A percentile compares a stretch with the other conserved stretches of the same genome.
Evolutionary conservation across 2,113 vertebrate genomes (phyloP).

Genomic region (Brachypteracias leptosomus): DNA sequence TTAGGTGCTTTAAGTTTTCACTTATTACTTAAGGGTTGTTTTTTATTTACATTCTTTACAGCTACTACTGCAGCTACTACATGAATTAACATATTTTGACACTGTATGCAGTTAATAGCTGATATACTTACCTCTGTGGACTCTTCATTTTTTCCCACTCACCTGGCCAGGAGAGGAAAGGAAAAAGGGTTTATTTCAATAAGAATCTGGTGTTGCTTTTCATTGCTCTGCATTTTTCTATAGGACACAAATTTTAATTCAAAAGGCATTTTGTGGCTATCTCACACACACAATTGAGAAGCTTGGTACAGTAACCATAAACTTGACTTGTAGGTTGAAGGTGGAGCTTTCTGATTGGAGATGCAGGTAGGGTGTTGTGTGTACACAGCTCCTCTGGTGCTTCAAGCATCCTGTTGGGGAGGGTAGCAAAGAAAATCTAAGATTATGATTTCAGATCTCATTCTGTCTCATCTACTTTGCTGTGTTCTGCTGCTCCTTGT

Average conservation of each 20-base stretch:
- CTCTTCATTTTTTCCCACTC: not conserved
- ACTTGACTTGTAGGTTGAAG: not conserved
- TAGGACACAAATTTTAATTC: not conserved
- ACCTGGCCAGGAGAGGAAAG: not conserved
- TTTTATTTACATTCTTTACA: not conserved
- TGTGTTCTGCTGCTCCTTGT: not conserved
- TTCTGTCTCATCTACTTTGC: not conserved
- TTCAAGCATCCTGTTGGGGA: not conserved
- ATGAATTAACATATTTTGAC: not conserved
- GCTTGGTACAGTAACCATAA: not conserved
- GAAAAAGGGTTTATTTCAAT: not conserved
- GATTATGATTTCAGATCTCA: not conserved
- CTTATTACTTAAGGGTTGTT: not conserved
- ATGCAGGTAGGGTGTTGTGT: not conserved
- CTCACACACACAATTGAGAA: not conserved
- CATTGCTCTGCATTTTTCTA: not conserved
- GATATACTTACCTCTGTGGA: not conserved
- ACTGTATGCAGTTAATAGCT: not conserved
- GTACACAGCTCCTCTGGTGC: not conserved
- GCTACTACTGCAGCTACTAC: not conserved
- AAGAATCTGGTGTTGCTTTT: not conserved
- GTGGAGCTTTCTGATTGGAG: not conserved
- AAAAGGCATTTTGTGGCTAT: not conserved
- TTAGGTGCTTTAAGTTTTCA: not conserved
- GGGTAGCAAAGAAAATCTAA: not conserved